Evolutionary conservation across 2,888 invertebrate genomes (phyloP), one percentile per base, ranked within the genome.

Genomic region (Plutella xylostella): DNA sequence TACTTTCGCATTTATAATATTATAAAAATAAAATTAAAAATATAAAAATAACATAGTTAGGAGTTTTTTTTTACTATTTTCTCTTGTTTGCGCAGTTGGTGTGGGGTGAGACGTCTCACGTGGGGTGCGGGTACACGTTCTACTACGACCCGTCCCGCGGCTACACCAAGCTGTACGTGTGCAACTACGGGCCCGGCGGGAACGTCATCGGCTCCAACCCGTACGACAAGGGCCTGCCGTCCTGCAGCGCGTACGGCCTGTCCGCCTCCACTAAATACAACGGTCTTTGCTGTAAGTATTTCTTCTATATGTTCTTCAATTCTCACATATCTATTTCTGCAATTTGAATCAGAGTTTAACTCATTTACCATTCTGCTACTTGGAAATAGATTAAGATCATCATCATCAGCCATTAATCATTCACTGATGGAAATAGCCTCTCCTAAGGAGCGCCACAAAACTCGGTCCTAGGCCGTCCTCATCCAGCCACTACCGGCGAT

Each of bases 51-150:
- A n/a, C n/a, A n/a, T 22, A 2, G 45, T 37, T 34, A 42, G 43
- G 14, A 35, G 30, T 22, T 15, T 34, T 50, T 48, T 50, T 49
- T 51, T 49, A 1, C 3, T 38, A 38, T 33, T 43, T 53, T 52
- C 51, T 58, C 49, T 55, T 39, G 22, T 25, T 37, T 46, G 75
- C 74, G 17, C 69, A 96, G 93, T 86, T 96, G 73, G 90, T 95
- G 45, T 96, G 96, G 96, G 92, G 92, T 46, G 90, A 92, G 65
- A 93, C 94, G 11, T 90, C 90, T 62, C 85, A 91, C 54, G 87
- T 96, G 44, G 96, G 96, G 47, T 96, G 96, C 65, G 96, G 96
- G 21, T 95, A 88, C 67, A 87, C 93, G 0, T 92, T 90, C 73
- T 96, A 92, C 77, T 90, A 90, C 63, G 92, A 93, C 59, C 86